Percentiles rank a stretch among this genome's conserved stretches.
phyloP scores from a whole-genome alignment of 2,113 vertebrate genomes.

The Pomatorhinus ruficollis region DNA sequence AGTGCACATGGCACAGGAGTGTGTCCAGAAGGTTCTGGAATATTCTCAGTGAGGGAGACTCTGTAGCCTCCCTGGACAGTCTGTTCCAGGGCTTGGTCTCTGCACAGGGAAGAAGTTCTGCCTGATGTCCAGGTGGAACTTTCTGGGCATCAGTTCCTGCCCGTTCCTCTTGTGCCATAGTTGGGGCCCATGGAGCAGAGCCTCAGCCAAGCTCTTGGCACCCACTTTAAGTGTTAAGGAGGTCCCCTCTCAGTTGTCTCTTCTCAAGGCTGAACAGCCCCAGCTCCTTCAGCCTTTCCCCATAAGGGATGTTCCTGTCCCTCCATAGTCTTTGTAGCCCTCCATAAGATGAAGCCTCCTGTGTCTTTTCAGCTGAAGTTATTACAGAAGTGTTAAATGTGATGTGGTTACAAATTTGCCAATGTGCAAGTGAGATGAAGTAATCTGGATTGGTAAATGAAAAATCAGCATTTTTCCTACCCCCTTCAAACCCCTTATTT shows the following conservation, averaged over 20 bases:
- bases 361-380: background rate
- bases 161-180: fast-evolving
- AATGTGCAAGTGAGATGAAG: background rate
- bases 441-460: background rate
- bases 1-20: background rate
- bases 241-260: background rate
- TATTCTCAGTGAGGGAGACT: background rate
- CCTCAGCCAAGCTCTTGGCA: background rate
- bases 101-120: background rate
- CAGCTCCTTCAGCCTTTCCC: background rate
- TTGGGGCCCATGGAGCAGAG: fast-evolving
- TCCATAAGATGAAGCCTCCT: background rate
- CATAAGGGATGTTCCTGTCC: background rate
- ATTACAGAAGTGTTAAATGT: background rate
- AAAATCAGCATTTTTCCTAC: background rate
- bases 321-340: fast-evolving
- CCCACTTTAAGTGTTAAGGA: background rate
- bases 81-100: fast-evolving
- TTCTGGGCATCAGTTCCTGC: background rate
- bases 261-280: background rate
- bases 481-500: background rate
- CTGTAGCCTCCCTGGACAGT: background rate
- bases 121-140: background rate
- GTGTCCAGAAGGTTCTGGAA: background rate
- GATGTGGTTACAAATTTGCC: background rate